These are phyloP conservation scores for Aplidium turbinatum DNA, from an alignment of 23 tunicate genomes.

Conservation along the genomic window DNA sequence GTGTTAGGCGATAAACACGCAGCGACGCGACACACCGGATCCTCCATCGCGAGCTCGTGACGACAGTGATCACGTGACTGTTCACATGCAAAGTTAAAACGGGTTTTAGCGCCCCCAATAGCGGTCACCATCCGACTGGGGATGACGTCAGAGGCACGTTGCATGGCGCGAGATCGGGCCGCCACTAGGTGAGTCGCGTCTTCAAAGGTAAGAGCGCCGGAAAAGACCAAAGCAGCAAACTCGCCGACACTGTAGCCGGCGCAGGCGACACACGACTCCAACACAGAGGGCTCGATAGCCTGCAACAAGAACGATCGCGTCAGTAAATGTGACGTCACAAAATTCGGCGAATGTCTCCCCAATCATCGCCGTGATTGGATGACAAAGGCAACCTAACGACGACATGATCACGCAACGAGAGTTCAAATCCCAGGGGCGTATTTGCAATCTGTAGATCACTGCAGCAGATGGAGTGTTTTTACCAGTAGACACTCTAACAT, in stretches of 20 bases:
- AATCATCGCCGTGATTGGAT: no score
- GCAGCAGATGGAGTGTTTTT: no score
- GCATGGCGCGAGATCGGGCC: conserved; percentile 77
- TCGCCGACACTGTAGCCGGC: conserved; percentile 94
- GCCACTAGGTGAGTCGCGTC: conserved; percentile 62
- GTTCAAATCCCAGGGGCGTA: no score
- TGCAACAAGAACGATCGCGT: conserved; percentile 18
- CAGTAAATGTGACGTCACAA: no score
- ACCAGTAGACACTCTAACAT: no score
- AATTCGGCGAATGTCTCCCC: no score
- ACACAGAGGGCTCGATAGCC: conserved; percentile 45
- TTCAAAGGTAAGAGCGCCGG: conserved; percentile 76
- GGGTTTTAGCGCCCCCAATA: conserved; percentile 51
- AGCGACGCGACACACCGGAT: conserved; percentile 59
- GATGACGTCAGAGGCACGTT: conserved; percentile 41
- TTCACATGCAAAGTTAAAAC: conserved; percentile 64
- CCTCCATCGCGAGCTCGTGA: conserved; percentile 36
- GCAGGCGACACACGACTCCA: conserved; percentile 64
- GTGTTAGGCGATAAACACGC: conserved; percentile 65
- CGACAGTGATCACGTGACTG: conserved; percentile 62
- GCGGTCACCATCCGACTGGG: conserved; percentile 65
- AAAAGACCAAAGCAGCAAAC: conserved; percentile 83
- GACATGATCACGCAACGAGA: no score
- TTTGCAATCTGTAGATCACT: no score
- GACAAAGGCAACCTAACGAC: no score